Evolutionary conservation across 2,888 invertebrate genomes (phyloP), one percentile per base, ranked within the genome.

Genomic region (Drosophila tripunctata): DNA sequence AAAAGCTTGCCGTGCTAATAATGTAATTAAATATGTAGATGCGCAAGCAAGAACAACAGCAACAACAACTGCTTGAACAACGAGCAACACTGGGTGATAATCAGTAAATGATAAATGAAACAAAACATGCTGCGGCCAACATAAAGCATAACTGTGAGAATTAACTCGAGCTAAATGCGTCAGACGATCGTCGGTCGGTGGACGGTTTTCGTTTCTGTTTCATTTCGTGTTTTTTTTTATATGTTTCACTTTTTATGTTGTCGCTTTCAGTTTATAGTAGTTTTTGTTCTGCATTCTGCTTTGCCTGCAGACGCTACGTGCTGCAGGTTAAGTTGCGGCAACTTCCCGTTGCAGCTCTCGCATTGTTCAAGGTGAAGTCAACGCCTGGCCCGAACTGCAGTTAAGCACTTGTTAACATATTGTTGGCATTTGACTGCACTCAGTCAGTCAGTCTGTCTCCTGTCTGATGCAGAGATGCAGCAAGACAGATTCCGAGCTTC

Each of bases 321-420:
- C 43, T 63, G 54, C 38, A 35, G 62, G 65, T 54, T 48, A 44
- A 48, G 33, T 38, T 35, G 31, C 15, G 40, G 55, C 43, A 50
- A 52, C 58, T 63, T 58, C 62, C 47, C 40, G 62, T 60, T 56
- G 52, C 52, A 48, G 56, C 38, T 58, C 45, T 52, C 40, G 51
- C 43, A 44, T 17, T 31, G 55, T 70, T 80, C 79, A 80, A 80
- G 79, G 79, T 80, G 63, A 83, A 83, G 75, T 66, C 77, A 83
- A 77, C 78, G 78, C 82, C 76, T 74, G 78, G 14, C 54, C 40
- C 44, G 66, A 67, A 69, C 57, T 79, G 75, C 78, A 77, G 84
- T 86, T 88, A 88, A 87, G 82, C 80, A 82, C 88, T 87, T 88
- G 88, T 88, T 88, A 88, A 88, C 87, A 87, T 82, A 86, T 72